These are phyloP conservation scores for Muscicapa comitata DNA, from an alignment of 2,797 vertebrate genomes.

Conservation along the genomic window DNA sequence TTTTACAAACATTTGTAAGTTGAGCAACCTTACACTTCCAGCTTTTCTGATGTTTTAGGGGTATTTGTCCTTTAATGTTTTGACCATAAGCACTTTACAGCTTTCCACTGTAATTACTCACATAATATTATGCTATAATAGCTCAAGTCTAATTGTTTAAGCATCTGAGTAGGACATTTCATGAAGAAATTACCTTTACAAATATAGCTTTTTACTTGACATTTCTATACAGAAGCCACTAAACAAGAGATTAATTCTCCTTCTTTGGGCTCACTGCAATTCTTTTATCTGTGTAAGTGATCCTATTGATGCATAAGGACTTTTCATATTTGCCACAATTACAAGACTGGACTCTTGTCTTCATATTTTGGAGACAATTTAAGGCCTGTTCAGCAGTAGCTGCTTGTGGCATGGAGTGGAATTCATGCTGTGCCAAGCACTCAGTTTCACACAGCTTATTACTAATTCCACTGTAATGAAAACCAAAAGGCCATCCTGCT, in stretches of 20 bases:
- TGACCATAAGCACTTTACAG: background rate
- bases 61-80: background rate
- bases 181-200: background rate
- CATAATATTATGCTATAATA: background rate
- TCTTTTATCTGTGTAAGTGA: background rate
- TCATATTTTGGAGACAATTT: background rate
- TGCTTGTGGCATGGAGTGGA: background rate
- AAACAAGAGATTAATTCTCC: background rate
- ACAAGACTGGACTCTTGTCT: background rate
- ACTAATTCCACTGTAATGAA: background rate
- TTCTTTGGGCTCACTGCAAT: background rate
- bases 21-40: background rate
- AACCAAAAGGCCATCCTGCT: background rate
- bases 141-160: background rate
- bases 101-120: background rate
- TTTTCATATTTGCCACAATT: background rate
- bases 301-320: background rate
- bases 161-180: background rate
- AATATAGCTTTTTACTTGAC: background rate
- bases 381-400: background rate
- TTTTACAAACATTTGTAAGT: background rate
- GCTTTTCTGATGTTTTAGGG: background rate
- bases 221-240: background rate
- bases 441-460: background rate
- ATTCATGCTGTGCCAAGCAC: background rate